Conservation (phyloP, 2,888 invertebrate genomes). For the Laothoe populi region DNA sequence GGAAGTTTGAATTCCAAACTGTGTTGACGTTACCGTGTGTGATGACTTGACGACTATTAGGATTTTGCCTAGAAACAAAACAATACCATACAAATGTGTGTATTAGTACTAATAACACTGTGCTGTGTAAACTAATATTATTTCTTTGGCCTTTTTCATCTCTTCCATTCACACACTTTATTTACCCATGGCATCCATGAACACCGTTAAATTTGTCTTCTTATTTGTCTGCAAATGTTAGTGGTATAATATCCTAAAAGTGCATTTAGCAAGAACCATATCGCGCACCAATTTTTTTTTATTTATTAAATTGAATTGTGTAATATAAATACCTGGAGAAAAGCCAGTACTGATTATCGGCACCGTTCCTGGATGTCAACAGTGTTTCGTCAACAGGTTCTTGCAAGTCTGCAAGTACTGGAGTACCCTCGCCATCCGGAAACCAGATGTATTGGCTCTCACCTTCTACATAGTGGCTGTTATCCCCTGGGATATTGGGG, state of each 20-base stretch:
- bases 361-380: conserved; percentile 48
- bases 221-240: too few species aligned
- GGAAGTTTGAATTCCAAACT: conserved; percentile 52
- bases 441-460: conserved; percentile 64
- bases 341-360: conserved; percentile 62
- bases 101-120: too few species aligned
- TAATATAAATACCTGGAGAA: conserved; percentile 34
- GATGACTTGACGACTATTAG: conserved; percentile 47
- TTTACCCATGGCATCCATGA: too few species aligned
- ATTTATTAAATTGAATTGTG: too few species aligned
- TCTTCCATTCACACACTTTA: too few species aligned
- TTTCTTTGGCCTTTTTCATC: too few species aligned
- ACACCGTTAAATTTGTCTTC: too few species aligned
- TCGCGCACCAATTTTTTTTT: too few species aligned
- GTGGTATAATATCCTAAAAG: too few species aligned
- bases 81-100: too few species aligned
- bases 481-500: conserved; percentile 48
- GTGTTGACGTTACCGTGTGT: conserved; percentile 46
- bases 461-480: conserved; percentile 63
- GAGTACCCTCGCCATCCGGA: conserved; percentile 58
- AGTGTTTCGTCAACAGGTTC: conserved; percentile 44
- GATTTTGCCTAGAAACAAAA: conserved; percentile 41
- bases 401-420: conserved; percentile 57
- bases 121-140: too few species aligned
- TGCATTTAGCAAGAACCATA: too few species aligned